Percentiles rank a stretch among this genome's conserved stretches.
Evolutionary conservation across 2,113 vertebrate genomes (phyloP).

Genomic region (Pimephales promelas): DNA sequence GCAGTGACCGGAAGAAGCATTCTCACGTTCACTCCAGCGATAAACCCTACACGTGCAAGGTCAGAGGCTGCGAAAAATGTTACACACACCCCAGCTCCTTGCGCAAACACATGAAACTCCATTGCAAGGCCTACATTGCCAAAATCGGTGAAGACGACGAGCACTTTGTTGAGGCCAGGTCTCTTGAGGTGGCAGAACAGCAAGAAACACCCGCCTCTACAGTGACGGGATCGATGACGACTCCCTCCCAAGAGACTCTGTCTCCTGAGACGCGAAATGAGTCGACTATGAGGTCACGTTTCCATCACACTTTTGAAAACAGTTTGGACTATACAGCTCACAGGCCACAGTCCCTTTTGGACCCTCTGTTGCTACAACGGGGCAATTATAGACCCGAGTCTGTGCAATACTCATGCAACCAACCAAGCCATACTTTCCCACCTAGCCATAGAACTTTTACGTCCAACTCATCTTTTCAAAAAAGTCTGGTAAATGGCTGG

Average conservation of each 20-base stretch:
- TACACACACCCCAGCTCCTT: conserved; percentile 73
- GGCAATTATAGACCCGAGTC: conserved; percentile 73
- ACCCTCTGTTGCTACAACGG: conserved; percentile 77
- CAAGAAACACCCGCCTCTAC: conserved; percentile 60
- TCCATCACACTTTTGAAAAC: conserved; percentile 76
- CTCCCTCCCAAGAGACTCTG: conserved; percentile 57
- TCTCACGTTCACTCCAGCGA: conserved; percentile 73
- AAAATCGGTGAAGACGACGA: conserved; percentile 66
- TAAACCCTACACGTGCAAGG: conserved; percentile 74
- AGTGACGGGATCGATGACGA: conserved; percentile 25
- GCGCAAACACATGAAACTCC: conserved; percentile 76
- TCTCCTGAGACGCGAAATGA: conserved; percentile 73
- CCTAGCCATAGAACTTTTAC: conserved; percentile 72
- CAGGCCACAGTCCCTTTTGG: conserved; percentile 75
- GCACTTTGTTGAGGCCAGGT: conserved; percentile 62
- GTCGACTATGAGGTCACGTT: conserved; percentile 73
- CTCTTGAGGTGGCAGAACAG: conserved; percentile 65
- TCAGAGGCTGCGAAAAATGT: conserved; percentile 72
- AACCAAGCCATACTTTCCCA: conserved; percentile 68
- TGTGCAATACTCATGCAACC: conserved; percentile 70
- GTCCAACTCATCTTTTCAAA: conserved; percentile 73
- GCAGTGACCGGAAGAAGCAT: conserved; percentile 75
- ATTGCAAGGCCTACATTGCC: conserved; percentile 66
- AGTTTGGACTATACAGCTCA: conserved; percentile 74
- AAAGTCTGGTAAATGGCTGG: conserved; percentile 77